A percentile compares a stretch with the other conserved stretches of the same genome.
Evolutionary conservation across 2,888 invertebrate species (phyloP).

Genomic region (Aleiodes alternator): DNA sequence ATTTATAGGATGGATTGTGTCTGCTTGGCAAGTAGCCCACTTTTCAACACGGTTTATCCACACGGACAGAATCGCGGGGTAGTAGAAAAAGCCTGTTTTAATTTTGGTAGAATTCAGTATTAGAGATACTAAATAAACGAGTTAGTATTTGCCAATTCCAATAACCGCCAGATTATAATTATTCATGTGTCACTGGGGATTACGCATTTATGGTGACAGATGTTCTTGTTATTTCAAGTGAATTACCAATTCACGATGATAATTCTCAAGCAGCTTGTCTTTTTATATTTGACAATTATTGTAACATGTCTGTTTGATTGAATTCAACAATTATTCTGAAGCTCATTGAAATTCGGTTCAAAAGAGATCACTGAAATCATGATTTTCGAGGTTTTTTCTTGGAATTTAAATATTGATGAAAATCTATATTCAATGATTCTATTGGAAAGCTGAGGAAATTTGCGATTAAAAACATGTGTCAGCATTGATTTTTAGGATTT

Average conservation of each 20-base stretch:
- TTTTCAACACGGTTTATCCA: constrained; percentile 45
- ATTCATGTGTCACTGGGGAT: neutral
- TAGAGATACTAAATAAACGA: constrained; percentile 24
- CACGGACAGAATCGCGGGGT: constrained; percentile 39
- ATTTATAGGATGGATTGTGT: constrained; percentile 74
- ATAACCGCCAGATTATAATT: constrained; percentile 19
- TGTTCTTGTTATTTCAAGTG: constrained; percentile 40
- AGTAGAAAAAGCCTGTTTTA: constrained; percentile 49
- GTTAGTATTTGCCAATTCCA: constrained; percentile 20
- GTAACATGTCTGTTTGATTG: constrained; percentile 15
- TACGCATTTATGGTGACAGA: constrained; percentile 35
- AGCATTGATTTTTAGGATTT: too few species aligned
- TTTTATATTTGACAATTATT: constrained; percentile 8
- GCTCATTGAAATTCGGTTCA: too few species aligned
- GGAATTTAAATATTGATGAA: too few species aligned
- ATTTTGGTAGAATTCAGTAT: constrained; percentile 9
- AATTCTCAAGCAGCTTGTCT: constrained; percentile 12
- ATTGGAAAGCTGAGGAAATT: too few species aligned
- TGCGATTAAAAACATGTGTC: too few species aligned
- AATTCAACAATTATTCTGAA: neutral
- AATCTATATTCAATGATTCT: too few species aligned
- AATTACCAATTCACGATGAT: constrained; percentile 39
- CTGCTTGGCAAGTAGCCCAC: constrained; percentile 70
- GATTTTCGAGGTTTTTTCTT: too few species aligned
- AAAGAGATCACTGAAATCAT: too few species aligned